Base-by-base conservation (phyloP, 2,888 invertebrate genomes). In the Daptonema setosum region DNA sequence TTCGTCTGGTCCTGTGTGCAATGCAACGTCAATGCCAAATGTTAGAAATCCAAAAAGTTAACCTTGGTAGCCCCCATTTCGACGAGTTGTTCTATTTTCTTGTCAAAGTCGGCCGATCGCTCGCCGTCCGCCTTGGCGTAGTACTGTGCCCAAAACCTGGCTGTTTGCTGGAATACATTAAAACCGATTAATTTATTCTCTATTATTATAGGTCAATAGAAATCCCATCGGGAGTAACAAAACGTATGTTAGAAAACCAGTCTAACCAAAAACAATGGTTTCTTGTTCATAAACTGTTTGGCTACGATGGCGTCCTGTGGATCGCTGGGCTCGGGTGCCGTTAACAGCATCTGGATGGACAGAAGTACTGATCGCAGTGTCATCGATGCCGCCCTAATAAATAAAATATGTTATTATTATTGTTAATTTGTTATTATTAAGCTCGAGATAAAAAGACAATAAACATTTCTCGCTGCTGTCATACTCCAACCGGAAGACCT, bases 361-460 rank as follows among this genome's bases (percentile, higher is more conserved):
- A 97, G 75, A 58, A 97, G 75, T 29, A 95, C 93, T 30, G 95
- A 95, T 61, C 95, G 79, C 60, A 99, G 76, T 0, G 95, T 97
- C 81, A 97, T 86, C 8, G 97, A 95, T 55, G 97, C 97, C 60
- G 97, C 97, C 95, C 85, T 76, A n/a, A n/a, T n/a, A n/a, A n/a
- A n/a, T n/a, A n/a, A n/a, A n/a, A 56, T 63, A 57, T 58, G 47
- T 24, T 48, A 45, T 56, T 55, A 29, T 41, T 52, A 43, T 35
- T 24, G 57, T 58, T 28, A 17, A 17, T 8, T n/a, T 17, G 8
- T n/a, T n/a, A n/a, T n/a, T n/a, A n/a, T n/a, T n/a, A n/a, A n/a
- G n/a, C n/a, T n/a, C n/a, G n/a, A n/a, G n/a, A n/a, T n/a, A n/a
- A n/a, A n/a, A n/a, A n/a, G n/a, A n/a, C n/a, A n/a, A n/a, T n/a